Evolutionary conservation across 1,140 invertebrate genomes (phyloP).

Genomic region (Drosophila persimilis): DNA sequence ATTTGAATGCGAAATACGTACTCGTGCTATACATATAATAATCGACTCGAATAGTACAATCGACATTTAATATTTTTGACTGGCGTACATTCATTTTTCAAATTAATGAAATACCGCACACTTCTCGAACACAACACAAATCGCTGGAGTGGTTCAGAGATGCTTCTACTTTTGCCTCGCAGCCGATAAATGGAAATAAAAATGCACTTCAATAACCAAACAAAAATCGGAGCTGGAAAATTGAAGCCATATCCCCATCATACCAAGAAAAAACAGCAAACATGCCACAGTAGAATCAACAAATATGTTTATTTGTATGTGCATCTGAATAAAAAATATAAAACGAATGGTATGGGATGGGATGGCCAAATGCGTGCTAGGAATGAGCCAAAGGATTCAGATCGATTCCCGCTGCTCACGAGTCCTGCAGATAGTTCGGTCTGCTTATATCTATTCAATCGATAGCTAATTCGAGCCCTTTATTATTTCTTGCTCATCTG

Average conservation of each 20-base stretch:
- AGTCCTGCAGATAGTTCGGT: too few relatives aligned
- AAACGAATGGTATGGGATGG: too few relatives aligned
- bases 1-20: conserved; percentile 15
- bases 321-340: conserved; percentile 46
- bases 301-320: conserved; percentile 52
- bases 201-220: conserved; percentile 42
- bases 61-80: conserved; percentile 20
- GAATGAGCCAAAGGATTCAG: too few relatives aligned
- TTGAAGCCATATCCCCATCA: conserved; percentile 19
- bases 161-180: conserved; percentile 20
- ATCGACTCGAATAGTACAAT: conserved; percentile 9
- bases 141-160: conserved; percentile 38
- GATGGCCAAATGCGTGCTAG: not conserved
- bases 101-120: conserved; percentile 55
- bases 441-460: too few relatives aligned
- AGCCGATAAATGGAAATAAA: conserved; percentile 61
- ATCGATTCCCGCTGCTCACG: too few relatives aligned
- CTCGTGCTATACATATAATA: conserved; percentile 4
- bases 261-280: conserved; percentile 29
- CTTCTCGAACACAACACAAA: conserved; percentile 31
- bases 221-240: conserved; percentile 38
- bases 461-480: too few relatives aligned
- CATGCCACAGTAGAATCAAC: conserved; percentile 46
- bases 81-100: conserved; percentile 32
- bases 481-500: too few relatives aligned